Evolutionary conservation across 2,888 invertebrate species (phyloP), one percentile per base, ranked within the genome.

Genomic region (Rhingia rostrata): DNA sequence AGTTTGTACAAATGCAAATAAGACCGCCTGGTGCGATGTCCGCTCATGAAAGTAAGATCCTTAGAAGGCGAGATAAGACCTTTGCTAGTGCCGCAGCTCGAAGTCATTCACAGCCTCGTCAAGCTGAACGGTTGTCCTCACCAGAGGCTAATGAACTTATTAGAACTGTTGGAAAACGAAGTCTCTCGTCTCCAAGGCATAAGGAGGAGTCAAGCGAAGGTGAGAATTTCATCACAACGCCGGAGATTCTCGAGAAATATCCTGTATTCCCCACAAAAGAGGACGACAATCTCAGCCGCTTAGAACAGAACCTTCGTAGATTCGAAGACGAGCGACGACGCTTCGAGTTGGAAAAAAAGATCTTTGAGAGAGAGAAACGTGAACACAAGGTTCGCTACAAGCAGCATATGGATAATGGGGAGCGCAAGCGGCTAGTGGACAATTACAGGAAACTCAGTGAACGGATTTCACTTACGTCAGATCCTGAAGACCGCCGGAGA

Each of bases 331-430:
- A 92, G 53, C 89, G 91, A 4, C 87, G 89, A 4, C 89, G 90
- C 3, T 92, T 92, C 67, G 93, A 93, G 89, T 90, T 89, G 4
- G 91, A 91, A 69, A 91, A 91, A 74, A 89, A 92, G 10, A 89
- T 89, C 4, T 91, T 90, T 30, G 93, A 93, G 89, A 92, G 92
- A 49, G 92, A 94, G 81, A 92, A 93, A 87, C 93, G 94, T 6
- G 94, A 94, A 32, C 91, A 91, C 70, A 90, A 90, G 73, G 35
- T 90, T 56, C 89, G 90, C 4, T 88, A 89, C 77, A 90, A 90
- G 54, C 91, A 91, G 73, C 87, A 91, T 78, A 64, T 90, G 49
- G 91, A 91, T 75, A 89, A 89, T 41, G 90, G 91, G 74, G 92
- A 92, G 56, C 88, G 90, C 5, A 90, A 89, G 56, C 88, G 89